Base-by-base conservation (phyloP, 30 jellyfish, hydroid and myxozoan species). In the Sanderia malayensis region DNA sequence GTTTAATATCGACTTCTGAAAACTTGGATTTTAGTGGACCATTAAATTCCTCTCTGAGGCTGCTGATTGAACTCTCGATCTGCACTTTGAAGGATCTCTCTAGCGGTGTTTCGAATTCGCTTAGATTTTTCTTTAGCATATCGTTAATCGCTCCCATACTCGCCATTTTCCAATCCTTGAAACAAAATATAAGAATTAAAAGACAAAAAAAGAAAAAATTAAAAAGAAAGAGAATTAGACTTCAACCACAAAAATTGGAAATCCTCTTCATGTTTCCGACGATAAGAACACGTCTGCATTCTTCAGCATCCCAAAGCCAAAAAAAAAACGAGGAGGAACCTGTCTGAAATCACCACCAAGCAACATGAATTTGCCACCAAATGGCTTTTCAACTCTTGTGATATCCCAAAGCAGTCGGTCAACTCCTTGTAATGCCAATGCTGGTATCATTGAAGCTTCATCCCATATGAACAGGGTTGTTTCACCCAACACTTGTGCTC, bases 281-380 rank as follows among this genome's bases (percentile, higher is more conserved):
- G 72, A 31, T 49, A 52, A 72, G 55, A 37, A 13, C 52, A 28
- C 74, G 83, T 1, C 73, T 71, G 22, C 26, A 30, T 72, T 34
- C 83, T 46, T n/a, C n/a, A n/a, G n/a, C n/a, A n/a, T n/a, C n/a
- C n/a, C n/a, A n/a, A n/a, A n/a, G n/a, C n/a, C n/a, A n/a, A n/a
- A n/a, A n/a, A n/a, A n/a, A n/a, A n/a, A n/a, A n/a, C n/a, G n/a
- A n/a, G n/a, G n/a, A n/a, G n/a, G n/a, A n/a, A n/a, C n/a, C n/a
- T n/a, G n/a, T n/a, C n/a, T n/a, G n/a, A n/a, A n/a, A n/a, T n/a
- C n/a, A n/a, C n/a, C n/a, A n/a, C n/a, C n/a, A n/a, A n/a, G n/a
- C n/a, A n/a, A n/a, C n/a, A n/a, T n/a, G n/a, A n/a, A n/a, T n/a
- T n/a, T n/a, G n/a, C n/a, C n/a, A n/a, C n/a, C n/a, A n/a, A n/a